These are phyloP conservation scores for Pogonomyrmex barbatus DNA, from an alignment of 1,140 invertebrate species.

Conservation along the genomic window DNA sequence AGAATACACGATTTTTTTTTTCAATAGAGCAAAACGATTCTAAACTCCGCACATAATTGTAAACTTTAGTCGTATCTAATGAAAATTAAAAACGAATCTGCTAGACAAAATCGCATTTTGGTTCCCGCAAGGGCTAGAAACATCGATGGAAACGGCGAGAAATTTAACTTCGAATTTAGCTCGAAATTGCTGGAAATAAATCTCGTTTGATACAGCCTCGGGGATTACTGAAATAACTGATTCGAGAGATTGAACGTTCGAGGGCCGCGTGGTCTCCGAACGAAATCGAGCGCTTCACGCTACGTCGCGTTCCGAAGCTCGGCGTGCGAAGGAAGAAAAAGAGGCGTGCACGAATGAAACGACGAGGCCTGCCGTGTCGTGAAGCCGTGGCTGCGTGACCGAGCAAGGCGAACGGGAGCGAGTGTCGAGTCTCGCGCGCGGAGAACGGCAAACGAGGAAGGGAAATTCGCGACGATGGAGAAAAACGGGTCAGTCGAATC, in stretches of 20 bases:
- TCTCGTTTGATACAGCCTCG: neutral
- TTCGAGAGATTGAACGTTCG: constrained; percentile 9
- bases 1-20: neutral
- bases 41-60: neutral
- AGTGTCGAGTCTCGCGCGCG: constrained; percentile 7
- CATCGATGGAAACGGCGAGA: neutral
- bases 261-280: constrained; percentile 37
- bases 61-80: neutral
- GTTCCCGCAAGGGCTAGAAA: neutral
- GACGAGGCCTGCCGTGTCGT: constrained; percentile 14
- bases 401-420: constrained; percentile 54
- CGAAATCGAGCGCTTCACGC: constrained; percentile 53
- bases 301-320: constrained; percentile 31
- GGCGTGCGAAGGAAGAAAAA: constrained; percentile 22
- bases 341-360: constrained; percentile 20
- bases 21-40: too few relatives aligned
- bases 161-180: constrained; percentile 19
- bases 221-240: neutral
- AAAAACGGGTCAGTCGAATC: constrained; percentile 47
- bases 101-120: neutral
- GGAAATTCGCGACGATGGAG: constrained; percentile 37
- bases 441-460: constrained; percentile 35
- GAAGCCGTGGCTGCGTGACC: constrained; percentile 36
- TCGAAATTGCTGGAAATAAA: neutral
- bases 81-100: neutral